Percentiles rank a stretch among this genome's conserved stretches.
Evolutionary conservation across 2,888 invertebrate species (phyloP).

Genomic region (Acleris laterana): DNA sequence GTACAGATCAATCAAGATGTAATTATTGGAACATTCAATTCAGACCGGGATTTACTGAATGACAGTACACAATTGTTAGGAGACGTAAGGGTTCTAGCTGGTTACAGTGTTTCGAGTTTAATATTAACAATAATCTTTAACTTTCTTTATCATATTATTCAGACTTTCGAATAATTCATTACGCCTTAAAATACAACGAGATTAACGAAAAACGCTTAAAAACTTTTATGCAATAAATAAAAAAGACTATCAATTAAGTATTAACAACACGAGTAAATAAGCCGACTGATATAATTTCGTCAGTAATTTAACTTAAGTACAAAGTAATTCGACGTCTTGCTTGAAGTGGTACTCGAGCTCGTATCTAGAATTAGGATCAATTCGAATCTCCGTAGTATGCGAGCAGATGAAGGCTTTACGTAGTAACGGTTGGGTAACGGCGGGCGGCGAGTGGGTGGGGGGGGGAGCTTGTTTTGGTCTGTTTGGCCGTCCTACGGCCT

Average conservation of each 20-base stretch:
- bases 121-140: too few relatives aligned
- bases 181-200: too few relatives aligned
- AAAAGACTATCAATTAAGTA: too few relatives aligned
- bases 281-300: neutral
- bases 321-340: neutral
- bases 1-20: conserved; percentile 18
- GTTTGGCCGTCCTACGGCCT: conserved; percentile 81
- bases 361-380: conserved; percentile 37
- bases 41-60: neutral
- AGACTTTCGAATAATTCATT: too few relatives aligned
- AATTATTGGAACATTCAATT: neutral
- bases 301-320: conserved; percentile 4
- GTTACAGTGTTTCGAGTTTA: too few relatives aligned
- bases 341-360: conserved; percentile 11
- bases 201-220: too few relatives aligned
- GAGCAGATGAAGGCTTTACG: conserved; percentile 57
- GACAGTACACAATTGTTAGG: too few relatives aligned
- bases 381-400: conserved; percentile 48
- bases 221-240: too few relatives aligned
- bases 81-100: too few relatives aligned
- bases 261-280: too few relatives aligned
- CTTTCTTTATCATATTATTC: too few relatives aligned
- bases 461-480: conserved; percentile 80
- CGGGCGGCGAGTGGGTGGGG: conserved; percentile 53
- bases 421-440: conserved; percentile 66